Conservation (phyloP, 2,888 invertebrate species). For the Rugalucina vietnamica region DNA sequence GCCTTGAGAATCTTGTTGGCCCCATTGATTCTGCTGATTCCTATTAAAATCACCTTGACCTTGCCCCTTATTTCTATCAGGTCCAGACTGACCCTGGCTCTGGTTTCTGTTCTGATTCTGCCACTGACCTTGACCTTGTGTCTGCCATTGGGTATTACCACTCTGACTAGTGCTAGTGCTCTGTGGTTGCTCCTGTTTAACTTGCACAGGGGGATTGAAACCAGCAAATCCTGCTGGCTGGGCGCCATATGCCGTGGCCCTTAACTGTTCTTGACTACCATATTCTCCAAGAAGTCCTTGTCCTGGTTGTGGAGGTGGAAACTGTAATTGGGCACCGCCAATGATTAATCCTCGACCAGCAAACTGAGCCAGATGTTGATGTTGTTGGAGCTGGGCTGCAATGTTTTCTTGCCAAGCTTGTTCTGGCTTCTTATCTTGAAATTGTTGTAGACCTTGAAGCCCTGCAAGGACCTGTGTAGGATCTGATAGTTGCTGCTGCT, state of each 20-base stretch:
- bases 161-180: neutral
- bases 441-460: conserved; percentile 21
- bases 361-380: conserved; percentile 56
- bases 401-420: conserved; percentile 37
- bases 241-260: conserved; percentile 58
- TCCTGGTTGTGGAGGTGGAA: conserved; percentile 51
- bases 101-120: conserved; percentile 38
- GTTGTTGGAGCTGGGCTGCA: conserved; percentile 4
- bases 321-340: conserved; percentile 43
- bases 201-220: conserved; percentile 49
- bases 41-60: conserved; percentile 21
- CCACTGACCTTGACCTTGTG: conserved; percentile 37
- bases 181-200: conserved; percentile 46
- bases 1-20: conserved; percentile 20
- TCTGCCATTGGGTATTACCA: conserved; percentile 24
- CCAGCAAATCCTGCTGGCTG: conserved; percentile 59
- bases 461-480: neutral
- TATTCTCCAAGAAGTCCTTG: conserved; percentile 59
- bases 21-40: conserved; percentile 43
- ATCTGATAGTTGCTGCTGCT: conserved; percentile 18
- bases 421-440: conserved; percentile 37
- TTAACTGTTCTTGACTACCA: conserved; percentile 57
- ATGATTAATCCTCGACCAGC: conserved; percentile 51
- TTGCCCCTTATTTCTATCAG: conserved; percentile 22
- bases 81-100: conserved; percentile 21